Conservation (phyloP, 2,797 vertebrate genomes). For the Falco peregrinus region DNA sequence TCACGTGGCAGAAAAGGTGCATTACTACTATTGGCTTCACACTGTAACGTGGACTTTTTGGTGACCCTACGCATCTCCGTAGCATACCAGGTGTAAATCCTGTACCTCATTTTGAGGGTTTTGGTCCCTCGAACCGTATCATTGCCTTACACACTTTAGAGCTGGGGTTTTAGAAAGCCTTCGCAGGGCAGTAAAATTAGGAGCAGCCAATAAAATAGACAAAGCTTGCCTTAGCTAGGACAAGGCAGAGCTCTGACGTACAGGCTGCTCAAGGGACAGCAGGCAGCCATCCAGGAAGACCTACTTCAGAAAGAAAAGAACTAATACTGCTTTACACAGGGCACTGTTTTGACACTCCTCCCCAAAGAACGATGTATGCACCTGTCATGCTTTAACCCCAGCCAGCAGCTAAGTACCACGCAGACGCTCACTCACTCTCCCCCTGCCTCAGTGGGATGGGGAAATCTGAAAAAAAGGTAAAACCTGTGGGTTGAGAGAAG, state of each 20-base stretch:
- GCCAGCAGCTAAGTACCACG: too few relatives aligned
- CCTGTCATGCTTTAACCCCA: too few relatives aligned
- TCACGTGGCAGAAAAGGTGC: background rate
- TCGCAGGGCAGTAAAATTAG: background rate
- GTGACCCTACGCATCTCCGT: background rate
- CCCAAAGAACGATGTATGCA: background rate
- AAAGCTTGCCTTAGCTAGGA: background rate
- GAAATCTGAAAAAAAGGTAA: too few relatives aligned
- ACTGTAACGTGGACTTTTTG: accelerated
- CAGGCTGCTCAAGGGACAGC: background rate
- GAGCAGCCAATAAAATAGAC: background rate
- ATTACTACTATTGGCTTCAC: background rate
- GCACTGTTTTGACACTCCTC: background rate
- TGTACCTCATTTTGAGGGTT: background rate
- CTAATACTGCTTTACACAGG: background rate
- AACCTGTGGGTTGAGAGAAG: too few relatives aligned
- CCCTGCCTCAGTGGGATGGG: too few relatives aligned
- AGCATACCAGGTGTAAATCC: accelerated
- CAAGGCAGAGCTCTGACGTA: background rate
- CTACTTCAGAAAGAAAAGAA: background rate
- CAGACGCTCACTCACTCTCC: too few relatives aligned
- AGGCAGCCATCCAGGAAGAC: background rate
- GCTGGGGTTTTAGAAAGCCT: background rate
- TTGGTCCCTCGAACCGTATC: background rate
- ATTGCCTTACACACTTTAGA: background rate